Conservation (phyloP, 2,888 invertebrate species). For the Dioctria linearis region DNA sequence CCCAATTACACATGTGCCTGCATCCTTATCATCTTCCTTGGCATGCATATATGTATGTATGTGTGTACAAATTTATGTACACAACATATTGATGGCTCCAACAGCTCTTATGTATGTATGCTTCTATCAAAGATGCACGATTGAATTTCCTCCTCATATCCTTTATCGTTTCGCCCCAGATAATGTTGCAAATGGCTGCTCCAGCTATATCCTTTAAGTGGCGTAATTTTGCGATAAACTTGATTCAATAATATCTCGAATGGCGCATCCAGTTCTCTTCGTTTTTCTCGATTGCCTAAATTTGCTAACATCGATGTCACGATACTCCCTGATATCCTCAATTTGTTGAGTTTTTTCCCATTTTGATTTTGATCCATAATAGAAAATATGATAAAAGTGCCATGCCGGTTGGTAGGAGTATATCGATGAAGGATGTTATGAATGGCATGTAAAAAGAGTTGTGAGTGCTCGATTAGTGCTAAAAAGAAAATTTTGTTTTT, state of each 20-base stretch:
- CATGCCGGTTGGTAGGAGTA: no score
- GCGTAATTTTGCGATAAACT: conserved; percentile 72
- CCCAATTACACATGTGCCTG: background rate
- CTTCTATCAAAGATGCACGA: conserved; percentile 39
- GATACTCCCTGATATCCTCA: conserved; percentile 49
- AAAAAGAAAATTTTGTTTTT: no score
- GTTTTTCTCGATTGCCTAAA: conserved; percentile 50
- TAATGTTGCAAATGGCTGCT: conserved; percentile 35
- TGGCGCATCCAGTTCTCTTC: conserved; percentile 52
- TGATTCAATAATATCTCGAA: conserved; percentile 69
- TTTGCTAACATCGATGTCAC: conserved; percentile 52
- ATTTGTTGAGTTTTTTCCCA: conserved; percentile 35
- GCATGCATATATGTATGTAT: background rate
- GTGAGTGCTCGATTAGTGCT: no score
- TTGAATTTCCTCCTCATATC: conserved; percentile 24
- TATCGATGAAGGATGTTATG: no score
- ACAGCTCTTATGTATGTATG: background rate
- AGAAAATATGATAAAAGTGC: no score
- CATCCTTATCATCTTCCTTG: background rate
- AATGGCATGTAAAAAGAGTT: no score
- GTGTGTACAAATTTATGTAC: no score
- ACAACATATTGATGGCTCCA: no score
- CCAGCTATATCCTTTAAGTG: conserved; percentile 64
- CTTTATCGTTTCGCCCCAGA: background rate
- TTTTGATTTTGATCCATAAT: no score